Conservation (phyloP, 2,888 invertebrate genomes). For the Tenthredo notha region DNA sequence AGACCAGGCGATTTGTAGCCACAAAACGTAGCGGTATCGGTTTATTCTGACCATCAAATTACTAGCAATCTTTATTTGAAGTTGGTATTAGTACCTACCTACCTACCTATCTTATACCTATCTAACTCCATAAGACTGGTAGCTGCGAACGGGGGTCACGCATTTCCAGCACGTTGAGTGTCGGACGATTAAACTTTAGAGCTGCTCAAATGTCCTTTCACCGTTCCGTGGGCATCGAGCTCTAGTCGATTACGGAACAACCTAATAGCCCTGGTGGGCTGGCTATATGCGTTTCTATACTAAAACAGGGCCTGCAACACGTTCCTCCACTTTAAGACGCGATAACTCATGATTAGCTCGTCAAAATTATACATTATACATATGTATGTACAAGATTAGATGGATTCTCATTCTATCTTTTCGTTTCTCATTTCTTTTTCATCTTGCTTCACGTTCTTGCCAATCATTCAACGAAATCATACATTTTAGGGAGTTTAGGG, state of each 20-base stretch:
- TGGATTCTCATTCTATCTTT: not conserved
- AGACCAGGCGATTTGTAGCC: not conserved
- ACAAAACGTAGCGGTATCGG: constrained; percentile 13
- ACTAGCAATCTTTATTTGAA: constrained; percentile 24
- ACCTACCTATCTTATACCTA: not conserved
- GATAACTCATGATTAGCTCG: constrained; percentile 45
- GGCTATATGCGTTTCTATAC: not conserved
- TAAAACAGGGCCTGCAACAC: constrained; percentile 34
- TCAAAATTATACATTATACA: constrained; percentile 38
- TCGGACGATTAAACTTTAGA: constrained; percentile 45
- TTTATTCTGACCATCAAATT: constrained; percentile 29
- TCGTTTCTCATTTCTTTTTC: not conserved
- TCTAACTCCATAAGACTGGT: not conserved
- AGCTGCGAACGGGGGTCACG: constrained; percentile 30
- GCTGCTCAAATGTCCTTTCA: constrained; percentile 47
- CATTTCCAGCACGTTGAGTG: constrained; percentile 36
- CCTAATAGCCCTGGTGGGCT: constrained; percentile 35
- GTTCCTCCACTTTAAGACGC: constrained; percentile 43
- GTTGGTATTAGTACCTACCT: not conserved
- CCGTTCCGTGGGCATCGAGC: constrained; percentile 35
- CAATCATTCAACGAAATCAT: too few relatives aligned
- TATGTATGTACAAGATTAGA: not conserved
- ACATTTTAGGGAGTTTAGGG: too few relatives aligned
- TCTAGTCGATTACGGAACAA: constrained; percentile 37
- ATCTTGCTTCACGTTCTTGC: not conserved